Evolutionary conservation across 2,113 vertebrate genomes (phyloP).

Genomic region (Paramormyrops kingsleyae): DNA sequence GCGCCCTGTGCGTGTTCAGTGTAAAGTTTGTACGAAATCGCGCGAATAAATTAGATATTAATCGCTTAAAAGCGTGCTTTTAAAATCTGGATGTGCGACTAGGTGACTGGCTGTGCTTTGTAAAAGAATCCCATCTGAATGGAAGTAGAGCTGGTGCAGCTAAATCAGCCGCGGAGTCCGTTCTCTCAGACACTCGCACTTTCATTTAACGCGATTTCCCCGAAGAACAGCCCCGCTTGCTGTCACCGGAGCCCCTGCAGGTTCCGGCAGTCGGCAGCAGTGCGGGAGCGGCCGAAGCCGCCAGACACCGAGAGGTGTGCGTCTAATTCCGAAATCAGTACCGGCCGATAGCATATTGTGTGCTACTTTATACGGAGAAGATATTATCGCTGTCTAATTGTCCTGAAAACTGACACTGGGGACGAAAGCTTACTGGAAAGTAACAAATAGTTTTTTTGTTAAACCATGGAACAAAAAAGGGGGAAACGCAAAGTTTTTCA

Average conservation of each 20-base stretch:
- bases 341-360: background rate
- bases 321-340: background rate
- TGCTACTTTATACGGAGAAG: background rate
- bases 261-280: too few species aligned
- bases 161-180: background rate
- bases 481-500: background rate
- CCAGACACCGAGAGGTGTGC: background rate
- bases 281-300: background rate
- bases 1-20: background rate
- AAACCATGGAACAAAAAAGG: slow-evolving; percentile 13
- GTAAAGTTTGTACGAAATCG: background rate
- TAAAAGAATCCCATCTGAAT: background rate
- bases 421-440: slow-evolving; percentile 40
- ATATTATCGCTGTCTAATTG: slow-evolving; percentile 32
- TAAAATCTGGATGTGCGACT: background rate
- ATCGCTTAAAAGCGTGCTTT: background rate
- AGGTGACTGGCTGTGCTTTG: background rate
- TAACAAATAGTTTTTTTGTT: slow-evolving; percentile 36
- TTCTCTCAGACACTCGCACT: background rate
- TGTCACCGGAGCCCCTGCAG: background rate
- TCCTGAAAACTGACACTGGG: slow-evolving; percentile 25
- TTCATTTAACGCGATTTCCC: background rate
- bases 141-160: background rate
- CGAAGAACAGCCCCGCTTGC: background rate
- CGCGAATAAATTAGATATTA: background rate